Evolutionary conservation across 2,888 invertebrate genomes (phyloP).

Genomic region (Chymomyza procnemis): DNA sequence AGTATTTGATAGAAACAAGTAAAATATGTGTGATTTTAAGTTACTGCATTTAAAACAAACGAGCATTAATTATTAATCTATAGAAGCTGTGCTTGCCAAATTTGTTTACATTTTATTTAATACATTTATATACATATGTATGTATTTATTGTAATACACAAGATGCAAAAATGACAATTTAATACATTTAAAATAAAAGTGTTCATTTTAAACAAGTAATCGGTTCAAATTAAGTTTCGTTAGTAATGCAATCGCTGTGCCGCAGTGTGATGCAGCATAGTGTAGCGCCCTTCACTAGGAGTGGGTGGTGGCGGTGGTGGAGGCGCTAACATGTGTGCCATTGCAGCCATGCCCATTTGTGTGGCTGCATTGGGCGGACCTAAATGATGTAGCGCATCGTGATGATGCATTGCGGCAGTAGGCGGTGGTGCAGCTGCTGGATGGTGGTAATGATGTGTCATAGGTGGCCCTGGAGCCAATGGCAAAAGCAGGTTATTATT

Average conservation of each 20-base stretch:
- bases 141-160: constrained; percentile 51
- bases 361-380: constrained; percentile 63
- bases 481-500: constrained; percentile 69
- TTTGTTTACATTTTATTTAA: constrained; percentile 36
- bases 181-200: constrained; percentile 54
- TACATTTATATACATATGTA: constrained; percentile 22
- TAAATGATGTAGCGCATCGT: constrained; percentile 56
- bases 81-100: constrained; percentile 77
- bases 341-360: constrained; percentile 72
- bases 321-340: constrained; percentile 71
- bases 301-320: constrained; percentile 75
- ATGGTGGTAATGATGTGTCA: constrained; percentile 3
- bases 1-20: constrained; percentile 36
- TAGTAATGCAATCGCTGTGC: constrained; percentile 76
- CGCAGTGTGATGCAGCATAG: constrained; percentile 74
- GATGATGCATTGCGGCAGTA: constrained; percentile 53
- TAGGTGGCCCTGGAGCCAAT: constrained; percentile 40
- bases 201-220: constrained; percentile 5
- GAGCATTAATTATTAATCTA: constrained; percentile 18
- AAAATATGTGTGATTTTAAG: constrained; percentile 32
- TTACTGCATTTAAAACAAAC: constrained; percentile 49
- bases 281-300: constrained; percentile 70
- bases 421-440: constrained; percentile 47
- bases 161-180: constrained; percentile 56
- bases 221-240: constrained; percentile 11